phyloP scores from a whole-genome alignment of 2,888 invertebrate species.

The Campoplex nolae region DNA sequence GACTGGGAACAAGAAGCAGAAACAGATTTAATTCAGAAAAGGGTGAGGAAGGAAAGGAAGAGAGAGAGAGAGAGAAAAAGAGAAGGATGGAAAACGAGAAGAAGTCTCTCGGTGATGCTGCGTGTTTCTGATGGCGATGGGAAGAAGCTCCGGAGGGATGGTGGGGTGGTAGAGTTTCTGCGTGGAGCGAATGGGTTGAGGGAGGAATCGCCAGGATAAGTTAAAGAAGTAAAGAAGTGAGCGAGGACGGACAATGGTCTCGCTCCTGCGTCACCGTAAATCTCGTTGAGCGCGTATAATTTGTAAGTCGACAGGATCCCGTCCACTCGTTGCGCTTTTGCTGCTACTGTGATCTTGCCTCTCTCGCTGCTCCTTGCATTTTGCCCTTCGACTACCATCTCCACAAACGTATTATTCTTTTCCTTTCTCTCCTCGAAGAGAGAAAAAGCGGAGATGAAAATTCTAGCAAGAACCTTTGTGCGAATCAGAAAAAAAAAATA shows the following conservation, averaged over 20 bases:
- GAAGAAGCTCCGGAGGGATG: slow-evolving; percentile 40
- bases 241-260: slow-evolving; percentile 84
- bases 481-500: background rate
- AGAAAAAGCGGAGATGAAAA: slow-evolving; percentile 15
- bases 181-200: slow-evolving; percentile 13
- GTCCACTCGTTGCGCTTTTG: slow-evolving; percentile 61
- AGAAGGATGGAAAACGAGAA: slow-evolving; percentile 15
- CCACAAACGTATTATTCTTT: slow-evolving; percentile 53
- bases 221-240: slow-evolving; percentile 77
- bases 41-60: slow-evolving; percentile 50
- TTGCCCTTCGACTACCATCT: slow-evolving; percentile 70
- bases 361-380: slow-evolving; percentile 34
- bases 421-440: slow-evolving; percentile 35
- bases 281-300: slow-evolving; percentile 84
- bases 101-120: background rate
- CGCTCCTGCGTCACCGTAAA: slow-evolving; percentile 84
- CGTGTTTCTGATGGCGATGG: slow-evolving; percentile 5
- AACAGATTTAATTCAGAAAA: slow-evolving; percentile 14
- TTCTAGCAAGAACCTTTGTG: background rate
- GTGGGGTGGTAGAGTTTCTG: slow-evolving; percentile 10
- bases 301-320: slow-evolving; percentile 83
- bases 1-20: slow-evolving; percentile 23
- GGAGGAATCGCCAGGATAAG: slow-evolving; percentile 66
- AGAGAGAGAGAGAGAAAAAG: slow-evolving; percentile 47
- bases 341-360: slow-evolving; percentile 71